Base-by-base conservation (phyloP, 2,888 invertebrate genomes). In the Eledona agricola region DNA sequence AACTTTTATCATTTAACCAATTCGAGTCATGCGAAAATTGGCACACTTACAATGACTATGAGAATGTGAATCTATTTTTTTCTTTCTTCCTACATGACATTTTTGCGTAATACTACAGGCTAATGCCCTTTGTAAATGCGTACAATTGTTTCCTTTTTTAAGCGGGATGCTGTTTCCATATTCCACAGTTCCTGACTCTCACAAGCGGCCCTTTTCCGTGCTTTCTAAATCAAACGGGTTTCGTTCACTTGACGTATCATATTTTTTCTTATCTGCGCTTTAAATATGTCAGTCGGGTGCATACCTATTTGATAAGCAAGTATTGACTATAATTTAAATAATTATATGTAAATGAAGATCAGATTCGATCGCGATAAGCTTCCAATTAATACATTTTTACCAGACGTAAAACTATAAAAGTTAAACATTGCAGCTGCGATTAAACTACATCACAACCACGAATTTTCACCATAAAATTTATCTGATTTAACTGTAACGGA, bases 121-220 rank as follows among this genome's bases (percentile, higher is more conserved):
- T 63, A 64, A 59, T 63, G 64, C 45, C 60, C 64, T 63, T 59
- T 61, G 51, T 57, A 57, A 62, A 58, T 59, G 55, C 54, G 60
- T 59, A 45, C 55, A 60, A 59, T 62, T 63, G 55, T 57, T 59
- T 62, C 60, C 58, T 60, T 51, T 59, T 60, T 56, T n/a, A n/a
- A n/a, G n/a, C n/a, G n/a, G n/a, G n/a, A n/a, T n/a, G n/a, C n/a
- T n/a, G n/a, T n/a, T n/a, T n/a, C n/a, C n/a, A n/a, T n/a, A 61
- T 52, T 56, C 51, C 38, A 20, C 12, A 19, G n/a, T 31, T 43
- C 31, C 15, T 23, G 31, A 31, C 29, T 31, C 29, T 20, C 19
- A 29, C 22, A 12, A 5, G 20, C 4, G 25, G 28, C 20, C 26
- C 29, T 20, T 42, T 45, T 32, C 11, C 26, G 37, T 47, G 37